Evolutionary conservation across 2,888 invertebrate genomes (phyloP).

Genomic region (Aelia acuminata): DNA sequence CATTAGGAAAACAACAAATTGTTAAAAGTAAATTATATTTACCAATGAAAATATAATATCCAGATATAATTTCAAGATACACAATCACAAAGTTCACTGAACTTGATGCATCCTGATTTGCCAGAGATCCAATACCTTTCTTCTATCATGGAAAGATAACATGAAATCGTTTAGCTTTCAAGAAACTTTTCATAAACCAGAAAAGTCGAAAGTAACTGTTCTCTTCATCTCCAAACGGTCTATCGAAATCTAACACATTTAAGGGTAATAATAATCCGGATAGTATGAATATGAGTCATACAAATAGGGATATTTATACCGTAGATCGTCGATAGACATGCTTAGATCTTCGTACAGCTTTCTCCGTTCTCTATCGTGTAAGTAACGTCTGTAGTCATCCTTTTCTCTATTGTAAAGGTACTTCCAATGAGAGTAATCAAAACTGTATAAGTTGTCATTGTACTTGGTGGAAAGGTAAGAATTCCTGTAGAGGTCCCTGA

Average conservation of each 20-base stretch:
- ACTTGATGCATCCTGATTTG: constrained; percentile 7
- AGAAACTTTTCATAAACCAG: constrained; percentile 11
- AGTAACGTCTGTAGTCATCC: constrained; percentile 46
- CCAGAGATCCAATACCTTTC: constrained; percentile 16
- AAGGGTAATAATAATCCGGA: constrained; percentile 30
- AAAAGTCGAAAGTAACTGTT: constrained; percentile 46
- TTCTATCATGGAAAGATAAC: constrained; percentile 17
- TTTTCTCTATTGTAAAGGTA: constrained; percentile 53
- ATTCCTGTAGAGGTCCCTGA: constrained; percentile 52
- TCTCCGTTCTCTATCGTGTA: constrained; percentile 51
- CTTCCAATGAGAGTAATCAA: constrained; percentile 57
- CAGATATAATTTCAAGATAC: constrained; percentile 28
- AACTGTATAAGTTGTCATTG: constrained; percentile 50
- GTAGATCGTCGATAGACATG: constrained; percentile 1
- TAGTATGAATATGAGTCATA: constrained; percentile 48
- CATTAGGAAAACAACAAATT: too few species aligned
- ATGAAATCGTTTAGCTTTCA: constrained; percentile 37
- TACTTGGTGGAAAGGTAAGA: constrained; percentile 54
- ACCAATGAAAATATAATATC: constrained; percentile 11
- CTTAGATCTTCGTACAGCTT: constrained; percentile 50
- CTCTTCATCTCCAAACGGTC: not conserved
- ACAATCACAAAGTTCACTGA: constrained; percentile 35
- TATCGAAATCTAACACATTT: not conserved
- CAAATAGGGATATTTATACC: constrained; percentile 44
- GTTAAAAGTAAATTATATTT: not conserved